Base-by-base conservation (phyloP, 2,888 invertebrate genomes). In the Andrena bucephala region DNA sequence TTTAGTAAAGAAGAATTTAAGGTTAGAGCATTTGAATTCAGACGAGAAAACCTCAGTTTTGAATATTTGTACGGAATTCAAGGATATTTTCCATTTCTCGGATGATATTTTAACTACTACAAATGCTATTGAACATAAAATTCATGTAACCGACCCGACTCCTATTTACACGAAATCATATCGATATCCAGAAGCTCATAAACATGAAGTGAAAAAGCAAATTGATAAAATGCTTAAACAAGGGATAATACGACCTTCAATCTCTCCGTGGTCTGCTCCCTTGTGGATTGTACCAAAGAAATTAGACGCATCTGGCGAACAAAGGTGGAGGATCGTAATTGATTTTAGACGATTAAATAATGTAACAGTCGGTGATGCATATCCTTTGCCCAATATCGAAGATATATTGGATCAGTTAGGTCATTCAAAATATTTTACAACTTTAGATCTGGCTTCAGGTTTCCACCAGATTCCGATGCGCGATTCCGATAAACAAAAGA, bases 81-180 rank as follows among this genome's bases (percentile, higher is more conserved):
- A 66, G 7, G 73, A 73, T 7, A 65, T 73, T 24, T 66, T 73
- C 33, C 31, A 66, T 42, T 31, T 73, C 1, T 27, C 31, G 1
- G 36, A 54, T n/a, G 66, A 66, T 29, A 7, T 31, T 29, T 16
- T 73, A 29, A 59, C 27, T 4, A 13, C 36, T 5, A 59, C 65
- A 1, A 29, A 57, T n/a, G 66, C 65, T 3, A 73, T 59, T 5
- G 20, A 48, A 42, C 73, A 73, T 20, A 31, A 66, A 27, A 66
- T 73, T 31, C 36, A 57, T 6, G 42, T 54, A 16, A 73, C 31
- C 4, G 29, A 73, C 7, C 54, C 36, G 13, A 42, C 27, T 13
- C 57, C 57, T 24, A 50, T 67, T 50, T 60, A 66, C 13, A 60
- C 24, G 1, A 69, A 66, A 0, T 50, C 66, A 3, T 66, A 50